Percentiles rank a stretch among this genome's conserved stretches.
Evolutionary conservation across 2,113 vertebrate genomes (phyloP).

Genomic region (Mustelus asterias): DNA sequence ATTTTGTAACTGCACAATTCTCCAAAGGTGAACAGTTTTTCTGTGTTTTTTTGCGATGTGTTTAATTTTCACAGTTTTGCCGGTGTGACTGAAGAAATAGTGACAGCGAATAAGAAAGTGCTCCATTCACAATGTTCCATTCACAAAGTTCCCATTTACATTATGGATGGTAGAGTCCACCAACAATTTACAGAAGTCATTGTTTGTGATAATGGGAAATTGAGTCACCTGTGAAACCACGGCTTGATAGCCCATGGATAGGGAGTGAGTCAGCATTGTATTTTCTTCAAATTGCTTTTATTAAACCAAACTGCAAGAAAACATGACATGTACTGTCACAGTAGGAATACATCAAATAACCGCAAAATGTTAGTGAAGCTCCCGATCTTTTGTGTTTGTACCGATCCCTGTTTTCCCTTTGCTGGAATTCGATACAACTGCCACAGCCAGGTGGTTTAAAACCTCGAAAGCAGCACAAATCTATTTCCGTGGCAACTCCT

Average conservation of each 20-base stretch:
- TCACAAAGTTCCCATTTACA: not conserved
- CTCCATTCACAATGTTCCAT: not conserved
- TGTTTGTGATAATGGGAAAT: not conserved
- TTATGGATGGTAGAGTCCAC: not conserved
- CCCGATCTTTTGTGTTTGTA: not conserved
- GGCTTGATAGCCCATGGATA: not conserved
- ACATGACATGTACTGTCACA: not conserved
- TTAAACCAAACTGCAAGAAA: not conserved
- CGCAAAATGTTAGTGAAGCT: not conserved
- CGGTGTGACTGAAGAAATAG: not conserved
- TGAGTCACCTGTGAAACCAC: not conserved
- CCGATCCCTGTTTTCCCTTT: not conserved
- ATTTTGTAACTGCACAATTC: not conserved
- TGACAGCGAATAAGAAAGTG: not conserved
- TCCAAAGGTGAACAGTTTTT: not conserved
- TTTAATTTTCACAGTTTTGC: slow-evolving; percentile 5
- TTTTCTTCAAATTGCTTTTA: not conserved
- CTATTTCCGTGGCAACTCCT: not conserved
- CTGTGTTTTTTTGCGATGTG: not conserved
- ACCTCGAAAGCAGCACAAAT: not conserved
- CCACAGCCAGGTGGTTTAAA: not conserved
- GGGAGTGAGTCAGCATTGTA: not conserved
- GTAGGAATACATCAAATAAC: not conserved
- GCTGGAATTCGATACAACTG: not conserved
- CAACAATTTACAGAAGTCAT: not conserved